Conservation (phyloP, 2,113 vertebrate species). For the Kryptolebias marmoratus region DNA sequence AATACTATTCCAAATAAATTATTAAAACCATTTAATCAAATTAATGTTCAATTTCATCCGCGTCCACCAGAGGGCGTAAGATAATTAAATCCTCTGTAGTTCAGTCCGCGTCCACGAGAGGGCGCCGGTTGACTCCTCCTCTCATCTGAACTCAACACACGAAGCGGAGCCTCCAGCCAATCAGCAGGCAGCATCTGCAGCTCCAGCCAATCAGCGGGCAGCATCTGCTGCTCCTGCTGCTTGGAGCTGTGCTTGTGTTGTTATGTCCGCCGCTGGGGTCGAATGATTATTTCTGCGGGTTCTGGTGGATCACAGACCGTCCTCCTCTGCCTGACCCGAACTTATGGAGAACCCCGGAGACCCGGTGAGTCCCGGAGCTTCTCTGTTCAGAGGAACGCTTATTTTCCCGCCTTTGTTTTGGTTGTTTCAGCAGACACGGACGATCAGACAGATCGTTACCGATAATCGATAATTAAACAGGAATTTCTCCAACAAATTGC, state of each 20-base stretch:
- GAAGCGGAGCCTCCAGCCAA: conserved; percentile 57
- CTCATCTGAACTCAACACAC: neutral
- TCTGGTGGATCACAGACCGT: conserved; percentile 1
- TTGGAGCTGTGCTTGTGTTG: conserved; percentile 41
- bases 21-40: too few relatives aligned
- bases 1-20: too few relatives aligned
- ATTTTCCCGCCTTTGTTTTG: conserved; percentile 20
- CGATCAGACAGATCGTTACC: neutral
- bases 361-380: conserved; percentile 51
- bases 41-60: too few relatives aligned
- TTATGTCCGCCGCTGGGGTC: conserved; percentile 38
- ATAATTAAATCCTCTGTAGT: neutral
- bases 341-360: conserved; percentile 65
- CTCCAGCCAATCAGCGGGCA: conserved; percentile 49
- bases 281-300: conserved; percentile 22
- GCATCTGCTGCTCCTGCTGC: neutral
- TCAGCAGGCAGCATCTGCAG: conserved; percentile 15
- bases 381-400: neutral
- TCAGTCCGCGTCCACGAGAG: conserved; percentile 12
- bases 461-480: neutral
- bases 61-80: too few relatives aligned
- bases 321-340: neutral
- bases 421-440: neutral
- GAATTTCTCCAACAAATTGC: neutral
- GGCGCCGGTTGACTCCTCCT: neutral